Evolutionary conservation across 2,888 invertebrate species (phyloP), one percentile per base, ranked within the genome.

Genomic region (Ditula angustiorana): DNA sequence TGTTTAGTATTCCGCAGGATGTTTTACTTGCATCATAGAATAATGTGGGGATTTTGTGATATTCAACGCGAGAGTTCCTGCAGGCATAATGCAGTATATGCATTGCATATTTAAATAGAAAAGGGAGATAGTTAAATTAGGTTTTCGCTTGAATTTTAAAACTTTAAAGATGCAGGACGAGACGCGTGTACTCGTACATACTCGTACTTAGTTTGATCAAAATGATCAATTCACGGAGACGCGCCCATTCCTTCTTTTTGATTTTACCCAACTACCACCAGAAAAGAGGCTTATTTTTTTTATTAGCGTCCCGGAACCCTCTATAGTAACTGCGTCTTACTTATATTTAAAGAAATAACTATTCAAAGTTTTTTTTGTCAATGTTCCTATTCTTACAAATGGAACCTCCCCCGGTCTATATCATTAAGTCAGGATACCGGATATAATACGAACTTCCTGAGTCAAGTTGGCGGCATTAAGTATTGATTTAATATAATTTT

Each of bases 401-500:
- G 1, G 13, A 47, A 26, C 49, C 24, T 26, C 13, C 47, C 47
- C 26, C 46, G 13, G 3, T 10, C n/a, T 5, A 26, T 26, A 2
- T 26, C 8, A 13, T n/a, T 46, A 13, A 49, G 26, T 16, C 23
- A 46, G n/a, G 23, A 46, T n/a, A 46, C 11, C 52, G 19, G 19
- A 21, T 28, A 33, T 30, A 52, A 21, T 52, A 21, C 13, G 7
- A 35, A 33, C 35, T 53, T 53, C 8, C 53, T 8, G 53, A 33
- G n/a, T 49, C 49, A 26, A 26, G 10, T 30, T 30, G 10, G 35
- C 23, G 24, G 35, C 21, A 21, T 21, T n/a, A 13, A n/a, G 19
- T 33, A 23, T 52, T 52, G 52, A 33, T 53, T 13, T 23, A 11
- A 23, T 53, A 23, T 23, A 53, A 53, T 35, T 53, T 13, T 35